Conservation (phyloP, 2,113 vertebrate species). For the Melozone crissalis region DNA sequence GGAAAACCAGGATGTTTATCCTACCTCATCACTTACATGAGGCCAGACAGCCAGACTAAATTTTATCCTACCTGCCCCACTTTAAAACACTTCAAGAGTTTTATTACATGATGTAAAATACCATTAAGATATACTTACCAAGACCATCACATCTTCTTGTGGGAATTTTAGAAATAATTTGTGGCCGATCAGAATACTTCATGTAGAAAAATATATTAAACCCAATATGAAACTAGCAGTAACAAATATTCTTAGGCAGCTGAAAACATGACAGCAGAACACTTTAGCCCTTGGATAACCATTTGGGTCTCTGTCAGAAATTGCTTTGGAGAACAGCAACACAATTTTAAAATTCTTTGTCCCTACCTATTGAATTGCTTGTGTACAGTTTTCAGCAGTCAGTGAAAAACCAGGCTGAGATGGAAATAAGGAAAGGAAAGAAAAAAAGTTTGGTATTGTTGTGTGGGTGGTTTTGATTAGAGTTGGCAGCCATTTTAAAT, state of each 20-base stretch:
- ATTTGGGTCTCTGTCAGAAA: not conserved
- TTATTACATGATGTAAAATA: not conserved
- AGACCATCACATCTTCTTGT: not conserved
- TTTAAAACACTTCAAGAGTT: not conserved
- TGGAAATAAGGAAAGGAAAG: not conserved
- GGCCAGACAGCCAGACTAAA: not conserved
- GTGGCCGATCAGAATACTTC: not conserved
- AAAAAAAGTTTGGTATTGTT: not conserved
- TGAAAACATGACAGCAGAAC: not conserved
- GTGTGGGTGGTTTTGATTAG: slow-evolving; percentile 60
- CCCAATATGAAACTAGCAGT: rapidly evolving
- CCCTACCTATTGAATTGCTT: not conserved
- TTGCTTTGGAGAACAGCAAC: not conserved
- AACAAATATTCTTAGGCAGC: not conserved
- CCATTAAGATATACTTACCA: not conserved
- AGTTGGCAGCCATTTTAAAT: slow-evolving; percentile 61
- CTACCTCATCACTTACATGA: not conserved
- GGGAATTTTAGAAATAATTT: not conserved
- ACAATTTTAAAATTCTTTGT: slow-evolving; percentile 22
- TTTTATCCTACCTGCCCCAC: not conserved
- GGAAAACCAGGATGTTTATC: not conserved
- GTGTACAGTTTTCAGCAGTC: slow-evolving; percentile 23
- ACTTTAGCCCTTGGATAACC: not conserved
- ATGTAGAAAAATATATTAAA: not conserved
- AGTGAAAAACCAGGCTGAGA: slow-evolving; percentile 4